These are phyloP conservation scores for Margarornis squamiger DNA, from an alignment of 2,797 vertebrate species.

Conservation along the genomic window DNA sequence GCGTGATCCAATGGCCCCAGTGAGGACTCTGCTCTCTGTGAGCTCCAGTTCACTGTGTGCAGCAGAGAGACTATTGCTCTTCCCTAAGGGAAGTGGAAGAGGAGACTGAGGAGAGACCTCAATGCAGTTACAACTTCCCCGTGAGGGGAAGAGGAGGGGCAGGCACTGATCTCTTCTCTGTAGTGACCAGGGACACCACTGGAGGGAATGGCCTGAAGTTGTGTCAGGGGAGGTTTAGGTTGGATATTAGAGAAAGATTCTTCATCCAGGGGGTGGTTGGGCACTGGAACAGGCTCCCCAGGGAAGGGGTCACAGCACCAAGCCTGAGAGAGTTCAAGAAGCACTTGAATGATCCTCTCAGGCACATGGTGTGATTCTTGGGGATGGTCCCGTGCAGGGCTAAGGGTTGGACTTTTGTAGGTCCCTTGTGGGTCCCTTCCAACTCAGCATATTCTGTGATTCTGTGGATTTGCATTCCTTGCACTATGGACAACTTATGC, in stretches of 20 bases:
- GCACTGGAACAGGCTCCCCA: background rate
- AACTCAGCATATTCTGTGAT: background rate
- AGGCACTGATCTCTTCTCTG: background rate
- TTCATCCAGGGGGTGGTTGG: background rate
- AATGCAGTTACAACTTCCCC: no score
- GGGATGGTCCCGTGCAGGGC: background rate
- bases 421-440: background rate
- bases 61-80: background rate
- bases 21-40: background rate
- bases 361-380: background rate
- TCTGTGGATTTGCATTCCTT: background rate
- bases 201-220: background rate
- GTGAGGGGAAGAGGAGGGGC: background rate
- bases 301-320: background rate
- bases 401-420: background rate
- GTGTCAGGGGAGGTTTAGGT: background rate
- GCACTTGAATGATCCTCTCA: background rate
- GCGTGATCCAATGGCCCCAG: background rate
- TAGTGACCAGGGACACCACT: background rate
- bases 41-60: background rate
- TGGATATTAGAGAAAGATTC: background rate
- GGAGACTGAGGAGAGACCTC: background rate
- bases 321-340: background rate
- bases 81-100: background rate
- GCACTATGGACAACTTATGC: background rate